Evolutionary conservation across 2,797 vertebrate genomes (phyloP).

Genomic region (Geotria australis): DNA sequence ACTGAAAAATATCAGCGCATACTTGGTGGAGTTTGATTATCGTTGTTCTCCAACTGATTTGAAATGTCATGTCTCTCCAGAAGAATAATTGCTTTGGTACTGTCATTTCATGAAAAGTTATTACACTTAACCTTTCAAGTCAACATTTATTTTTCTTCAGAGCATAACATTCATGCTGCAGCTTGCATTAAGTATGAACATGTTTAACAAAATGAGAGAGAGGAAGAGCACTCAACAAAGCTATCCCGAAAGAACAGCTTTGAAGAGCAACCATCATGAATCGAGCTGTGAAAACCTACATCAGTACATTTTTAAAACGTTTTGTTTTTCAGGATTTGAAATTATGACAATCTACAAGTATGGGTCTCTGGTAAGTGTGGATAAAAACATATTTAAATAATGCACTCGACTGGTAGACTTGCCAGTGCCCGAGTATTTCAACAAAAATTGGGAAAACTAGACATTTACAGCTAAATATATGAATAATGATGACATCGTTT

Average conservation of each 20-base stretch:
- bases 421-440: not conserved
- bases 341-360: conserved; percentile 98
- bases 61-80: not conserved
- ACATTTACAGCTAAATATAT: not conserved
- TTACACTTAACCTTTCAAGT: no score
- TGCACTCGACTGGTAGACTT: not conserved
- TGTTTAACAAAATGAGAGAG: no score
- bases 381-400: not conserved
- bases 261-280: no score
- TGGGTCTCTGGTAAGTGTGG: conserved; percentile 69
- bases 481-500: no score
- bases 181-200: no score
- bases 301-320: no score
- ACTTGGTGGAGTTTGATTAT: not conserved
- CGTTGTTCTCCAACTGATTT: no score
- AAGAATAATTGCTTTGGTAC: not conserved
- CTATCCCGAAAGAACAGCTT: no score
- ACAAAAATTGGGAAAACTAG: not conserved
- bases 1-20: not conserved
- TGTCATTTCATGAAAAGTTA: not conserved
- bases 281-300: no score
- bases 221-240: no score
- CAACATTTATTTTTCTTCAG: no score
- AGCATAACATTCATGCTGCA: no score
- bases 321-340: conserved; percentile 40